Conservation (phyloP, 2,797 vertebrate genomes). For the Garrulus glandarius region DNA sequence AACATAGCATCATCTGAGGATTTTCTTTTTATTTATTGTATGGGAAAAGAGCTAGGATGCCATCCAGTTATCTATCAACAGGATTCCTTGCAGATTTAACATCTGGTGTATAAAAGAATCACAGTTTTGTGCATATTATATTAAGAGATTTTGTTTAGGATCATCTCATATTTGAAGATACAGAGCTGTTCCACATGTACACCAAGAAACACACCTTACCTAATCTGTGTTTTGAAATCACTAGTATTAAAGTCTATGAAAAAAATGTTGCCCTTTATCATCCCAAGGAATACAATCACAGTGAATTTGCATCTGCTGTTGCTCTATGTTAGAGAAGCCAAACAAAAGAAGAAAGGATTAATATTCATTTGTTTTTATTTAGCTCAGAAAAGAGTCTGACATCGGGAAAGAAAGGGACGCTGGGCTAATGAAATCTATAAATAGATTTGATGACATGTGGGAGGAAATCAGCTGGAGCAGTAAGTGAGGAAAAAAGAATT, state of each 20-base stretch:
- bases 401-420: background rate
- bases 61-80: background rate
- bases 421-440: slow-evolving; percentile 20
- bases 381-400: background rate
- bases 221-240: background rate
- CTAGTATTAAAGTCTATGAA: background rate
- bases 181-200: background rate
- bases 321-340: background rate
- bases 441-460: background rate
- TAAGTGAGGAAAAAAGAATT: background rate
- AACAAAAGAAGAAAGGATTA: slow-evolving; percentile 21
- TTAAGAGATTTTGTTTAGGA: background rate
- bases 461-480: slow-evolving; percentile 19
- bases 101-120: background rate
- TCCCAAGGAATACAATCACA: background rate
- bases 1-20: background rate
- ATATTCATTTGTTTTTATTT: slow-evolving; percentile 40
- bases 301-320: background rate
- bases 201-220: background rate
- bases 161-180: background rate
- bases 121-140: background rate
- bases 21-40: background rate
- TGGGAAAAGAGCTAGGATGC: background rate
- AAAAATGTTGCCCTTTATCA: background rate
- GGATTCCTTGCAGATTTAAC: background rate